Percentiles rank a stretch among this genome's conserved stretches.
Evolutionary conservation across 2,888 invertebrate genomes (phyloP).

Genomic region (Amphipoea lucens): DNA sequence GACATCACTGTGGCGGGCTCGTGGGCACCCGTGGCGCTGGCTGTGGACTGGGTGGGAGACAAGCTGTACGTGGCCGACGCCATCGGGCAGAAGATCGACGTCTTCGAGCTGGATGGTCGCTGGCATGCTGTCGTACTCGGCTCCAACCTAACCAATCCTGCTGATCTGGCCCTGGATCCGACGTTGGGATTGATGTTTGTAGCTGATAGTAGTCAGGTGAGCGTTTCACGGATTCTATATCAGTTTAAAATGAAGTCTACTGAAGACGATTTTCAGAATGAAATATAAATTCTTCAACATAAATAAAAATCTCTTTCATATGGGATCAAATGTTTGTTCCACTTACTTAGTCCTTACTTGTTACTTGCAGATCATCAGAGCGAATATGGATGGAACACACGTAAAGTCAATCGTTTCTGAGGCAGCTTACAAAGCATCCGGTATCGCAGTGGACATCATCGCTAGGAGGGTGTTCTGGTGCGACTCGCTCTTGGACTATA

Average conservation of each 20-base stretch:
- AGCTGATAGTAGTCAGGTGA: slow-evolving; percentile 95
- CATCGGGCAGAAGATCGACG: slow-evolving; percentile 97
- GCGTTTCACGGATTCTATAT: slow-evolving; percentile 2
- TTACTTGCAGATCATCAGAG: slow-evolving; percentile 91
- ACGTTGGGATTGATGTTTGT: slow-evolving; percentile 96
- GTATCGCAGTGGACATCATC: slow-evolving; percentile 97
- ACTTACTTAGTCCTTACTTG: not conserved
- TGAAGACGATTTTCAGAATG: not conserved
- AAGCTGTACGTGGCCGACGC: slow-evolving; percentile 98
- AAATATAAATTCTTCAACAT: not conserved
- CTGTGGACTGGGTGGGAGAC: slow-evolving; percentile 99
- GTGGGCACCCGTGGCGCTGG: slow-evolving; percentile 97
- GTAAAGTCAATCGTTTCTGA: slow-evolving; percentile 96
- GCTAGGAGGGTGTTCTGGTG: slow-evolving; percentile 98
- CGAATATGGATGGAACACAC: slow-evolving; percentile 98
- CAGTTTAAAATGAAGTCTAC: not conserved
- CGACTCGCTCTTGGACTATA: slow-evolving; percentile 98
- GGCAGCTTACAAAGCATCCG: slow-evolving; percentile 98
- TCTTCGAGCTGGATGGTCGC: slow-evolving; percentile 96
- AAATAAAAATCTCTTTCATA: no score
- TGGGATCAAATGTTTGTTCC: not conserved
- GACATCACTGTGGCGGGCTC: slow-evolving; percentile 95
- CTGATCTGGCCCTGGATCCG: slow-evolving; percentile 98
- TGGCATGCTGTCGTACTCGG: slow-evolving; percentile 97
- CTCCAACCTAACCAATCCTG: slow-evolving; percentile 96